These are phyloP conservation scores for Ochotona princeps DNA, from an alignment of 2,113 vertebrate genomes.

Conservation along the genomic window DNA sequence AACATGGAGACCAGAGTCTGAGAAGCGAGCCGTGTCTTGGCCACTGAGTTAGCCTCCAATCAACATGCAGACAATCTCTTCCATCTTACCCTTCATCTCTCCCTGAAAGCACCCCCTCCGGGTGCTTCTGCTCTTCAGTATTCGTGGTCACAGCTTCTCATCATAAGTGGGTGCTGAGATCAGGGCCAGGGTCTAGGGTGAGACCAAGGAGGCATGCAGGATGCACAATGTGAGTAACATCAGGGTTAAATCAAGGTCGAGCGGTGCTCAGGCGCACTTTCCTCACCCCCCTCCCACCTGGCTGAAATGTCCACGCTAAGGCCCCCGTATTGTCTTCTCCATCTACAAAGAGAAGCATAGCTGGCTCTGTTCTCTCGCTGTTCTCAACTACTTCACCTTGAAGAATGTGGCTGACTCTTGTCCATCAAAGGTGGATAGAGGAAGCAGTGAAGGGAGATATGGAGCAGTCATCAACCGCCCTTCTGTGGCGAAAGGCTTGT, in stretches of 20 bases:
- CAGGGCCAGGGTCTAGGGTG: neutral
- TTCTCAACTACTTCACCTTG: neutral
- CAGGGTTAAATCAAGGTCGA: neutral
- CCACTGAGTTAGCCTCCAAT: neutral
- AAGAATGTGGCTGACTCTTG: neutral
- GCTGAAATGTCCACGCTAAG: neutral
- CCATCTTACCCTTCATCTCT: neutral
- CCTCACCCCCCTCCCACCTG: neutral
- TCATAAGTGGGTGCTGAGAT: neutral
- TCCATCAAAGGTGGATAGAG: neutral
- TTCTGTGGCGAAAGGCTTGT: neutral
- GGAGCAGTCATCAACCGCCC: rapidly evolving
- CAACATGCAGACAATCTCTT: neutral
- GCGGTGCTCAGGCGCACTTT: too few relatives aligned
- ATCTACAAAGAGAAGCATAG: neutral
- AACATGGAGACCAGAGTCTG: neutral
- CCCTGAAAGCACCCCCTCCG: neutral
- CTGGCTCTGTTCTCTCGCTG: neutral
- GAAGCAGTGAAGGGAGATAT: neutral
- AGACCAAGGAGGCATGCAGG: neutral
- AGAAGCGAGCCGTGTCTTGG: neutral
- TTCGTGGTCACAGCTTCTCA: neutral
- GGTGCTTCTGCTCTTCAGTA: neutral
- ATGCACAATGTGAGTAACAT: neutral
- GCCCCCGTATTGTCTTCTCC: neutral